Evolutionary conservation across 2,888 invertebrate genomes (phyloP), one percentile per base, ranked within the genome.

Genomic region (Meghimatium bilineatum): DNA sequence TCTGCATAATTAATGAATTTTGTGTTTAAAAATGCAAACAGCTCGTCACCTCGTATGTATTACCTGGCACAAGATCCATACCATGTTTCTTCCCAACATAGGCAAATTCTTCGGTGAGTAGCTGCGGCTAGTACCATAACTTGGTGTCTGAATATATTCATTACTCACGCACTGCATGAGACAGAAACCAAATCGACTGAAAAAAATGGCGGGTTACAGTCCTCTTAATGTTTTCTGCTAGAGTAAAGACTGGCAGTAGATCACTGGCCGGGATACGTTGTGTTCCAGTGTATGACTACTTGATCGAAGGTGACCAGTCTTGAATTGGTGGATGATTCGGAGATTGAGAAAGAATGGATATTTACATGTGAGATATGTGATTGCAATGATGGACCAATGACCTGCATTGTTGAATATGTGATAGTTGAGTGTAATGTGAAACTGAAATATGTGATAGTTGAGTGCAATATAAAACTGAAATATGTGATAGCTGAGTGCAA

Each of bases 181-280:
- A 66, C 38, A 63, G 34, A 34, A 36, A 63, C 36, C 77, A 60
- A 77, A 79, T 79, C 79, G 79, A 69, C 79, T 79, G 79, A 38
- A 67, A 17, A 8, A 49, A 78, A 69, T 69, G 8, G 67, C 69
- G 49, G 14, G 49, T 79, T 69, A 79, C 69, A 23, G 49, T 29
- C 52, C 67, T 69, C 79, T 71, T 80, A 80, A 80, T 71, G 80
- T 71, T 80, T 80, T 80, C 80, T 72, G 56, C 36, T 34, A 36
- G 34, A 29, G 60, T n/a, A 44, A n/a, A 14, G n/a, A 56, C 80
- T 26, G 34, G 49, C 32, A 67, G 44, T 79, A 67, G 69, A 79
- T 79, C 69, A 79, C 69, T 0, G 6, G 8, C 20, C 69, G 32
- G 26, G 23, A 17, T 20, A 20, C 1, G 69, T 20, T 12, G 14